Evolutionary conservation across 2,113 vertebrate species (phyloP).

Genomic region (Platysternon megacephalum): DNA sequence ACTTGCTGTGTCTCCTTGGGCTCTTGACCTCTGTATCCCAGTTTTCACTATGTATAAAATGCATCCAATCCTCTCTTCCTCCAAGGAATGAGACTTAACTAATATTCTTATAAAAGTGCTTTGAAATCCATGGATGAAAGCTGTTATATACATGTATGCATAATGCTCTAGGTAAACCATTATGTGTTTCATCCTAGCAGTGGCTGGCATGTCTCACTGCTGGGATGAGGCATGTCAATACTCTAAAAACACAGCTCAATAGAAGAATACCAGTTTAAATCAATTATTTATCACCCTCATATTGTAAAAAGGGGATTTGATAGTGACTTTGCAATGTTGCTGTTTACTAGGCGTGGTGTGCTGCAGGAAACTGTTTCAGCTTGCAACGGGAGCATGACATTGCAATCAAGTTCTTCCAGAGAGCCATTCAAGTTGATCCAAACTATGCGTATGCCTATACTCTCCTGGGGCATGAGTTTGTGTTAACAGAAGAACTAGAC

Average conservation of each 20-base stretch:
- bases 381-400: slow-evolving; percentile 98
- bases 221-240: not conserved
- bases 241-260: not conserved
- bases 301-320: not conserved
- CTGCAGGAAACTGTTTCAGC: slow-evolving; percentile 98
- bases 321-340: not conserved
- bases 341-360: slow-evolving; percentile 92
- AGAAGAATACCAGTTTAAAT: not conserved
- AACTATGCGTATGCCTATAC: slow-evolving; percentile 98
- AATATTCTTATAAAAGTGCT: not conserved
- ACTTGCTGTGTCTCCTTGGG: not conserved
- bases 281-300: not conserved
- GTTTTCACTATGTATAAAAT: not conserved
- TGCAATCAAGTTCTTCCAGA: slow-evolving; percentile 99
- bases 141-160: not conserved
- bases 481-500: slow-evolving; percentile 96
- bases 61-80: not conserved
- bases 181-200: not conserved
- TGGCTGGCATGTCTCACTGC: not conserved
- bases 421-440: slow-evolving; percentile 98
- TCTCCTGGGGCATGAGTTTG: slow-evolving; percentile 95
- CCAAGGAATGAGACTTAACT: not conserved
- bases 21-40: not conserved
- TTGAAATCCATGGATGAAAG: not conserved
- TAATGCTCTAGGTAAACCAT: not conserved